Conservation (phyloP, 23 tunicate genomes). For the Diplosoma virens region DNA sequence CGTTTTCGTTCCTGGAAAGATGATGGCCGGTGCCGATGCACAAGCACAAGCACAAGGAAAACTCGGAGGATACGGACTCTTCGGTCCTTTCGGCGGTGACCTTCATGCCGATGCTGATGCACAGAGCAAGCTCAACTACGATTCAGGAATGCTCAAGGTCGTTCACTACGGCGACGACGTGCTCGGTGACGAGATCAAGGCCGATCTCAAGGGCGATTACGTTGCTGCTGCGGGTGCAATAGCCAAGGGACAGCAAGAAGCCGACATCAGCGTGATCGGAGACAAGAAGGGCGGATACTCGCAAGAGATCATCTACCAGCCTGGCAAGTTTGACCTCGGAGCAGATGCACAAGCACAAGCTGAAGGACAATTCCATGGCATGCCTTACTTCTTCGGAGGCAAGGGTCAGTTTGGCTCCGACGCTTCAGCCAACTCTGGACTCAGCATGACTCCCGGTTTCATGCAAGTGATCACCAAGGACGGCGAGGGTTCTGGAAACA, state of each 20-base stretch:
- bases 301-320: not conserved
- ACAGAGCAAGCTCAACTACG: conserved; percentile 4
- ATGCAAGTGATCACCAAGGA: conserved; percentile 10
- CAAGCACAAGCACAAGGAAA: not conserved
- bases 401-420: not conserved
- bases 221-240: not conserved
- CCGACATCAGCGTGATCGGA: conserved; percentile 2
- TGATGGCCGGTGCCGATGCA: not conserved
- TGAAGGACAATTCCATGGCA: conserved; percentile 3
- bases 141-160: not conserved
- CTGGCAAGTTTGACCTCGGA: not conserved
- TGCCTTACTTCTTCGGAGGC: conserved; percentile 1
- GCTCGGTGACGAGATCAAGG: not conserved
- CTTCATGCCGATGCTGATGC: conserved; percentile 3
- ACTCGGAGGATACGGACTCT: not conserved
- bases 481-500: not conserved
- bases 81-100: not conserved
- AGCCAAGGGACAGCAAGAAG: conserved; percentile 1
- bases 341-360: not conserved
- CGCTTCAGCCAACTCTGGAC: not conserved
- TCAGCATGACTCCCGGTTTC: not conserved
- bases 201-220: conserved; percentile 2
- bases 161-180: conserved; percentile 1
- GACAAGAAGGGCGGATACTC: conserved; percentile 9
- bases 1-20: conserved; percentile 8